Evolutionary conservation across 2,888 invertebrate genomes (phyloP).

Genomic region (Leptinotarsa tumamoca): DNA sequence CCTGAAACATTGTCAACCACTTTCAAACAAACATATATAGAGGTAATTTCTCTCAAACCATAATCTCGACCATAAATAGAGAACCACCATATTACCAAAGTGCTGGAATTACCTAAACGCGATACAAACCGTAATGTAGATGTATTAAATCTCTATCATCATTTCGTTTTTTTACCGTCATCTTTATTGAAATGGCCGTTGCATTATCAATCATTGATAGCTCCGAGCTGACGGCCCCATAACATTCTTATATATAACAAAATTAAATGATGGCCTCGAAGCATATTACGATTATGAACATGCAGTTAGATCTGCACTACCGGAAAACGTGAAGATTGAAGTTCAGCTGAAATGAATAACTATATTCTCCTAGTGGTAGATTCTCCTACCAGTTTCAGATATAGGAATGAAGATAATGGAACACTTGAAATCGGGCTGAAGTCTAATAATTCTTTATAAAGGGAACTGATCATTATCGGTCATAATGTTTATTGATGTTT

Average conservation of each 20-base stretch:
- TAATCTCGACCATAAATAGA: background rate
- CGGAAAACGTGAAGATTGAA: slow-evolving; percentile 4
- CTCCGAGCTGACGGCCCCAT: slow-evolving; percentile 3
- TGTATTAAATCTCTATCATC: slow-evolving; percentile 15
- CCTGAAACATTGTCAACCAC: background rate
- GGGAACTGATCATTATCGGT: too few relatives aligned
- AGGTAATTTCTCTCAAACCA: background rate
- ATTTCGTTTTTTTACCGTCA: background rate
- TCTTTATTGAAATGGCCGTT: slow-evolving; percentile 10
- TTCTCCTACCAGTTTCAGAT: background rate
- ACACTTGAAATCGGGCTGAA: background rate
- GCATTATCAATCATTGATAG: slow-evolving; percentile 9
- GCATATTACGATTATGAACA: slow-evolving; percentile 15
- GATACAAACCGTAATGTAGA: slow-evolving; percentile 7
- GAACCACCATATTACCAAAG: slow-evolving; percentile 2
- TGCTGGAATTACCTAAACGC: background rate
- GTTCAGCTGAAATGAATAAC: background rate
- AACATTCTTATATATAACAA: slow-evolving; percentile 16
- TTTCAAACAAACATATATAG: background rate
- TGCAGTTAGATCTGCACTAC: slow-evolving; percentile 13
- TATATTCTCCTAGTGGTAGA: background rate
- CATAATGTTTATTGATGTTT: too few relatives aligned
- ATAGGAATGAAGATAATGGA: too few relatives aligned
- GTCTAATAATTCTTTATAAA: too few relatives aligned
- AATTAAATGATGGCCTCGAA: slow-evolving; percentile 17